Evolutionary conservation across 2,888 invertebrate genomes (phyloP), one percentile per base, ranked within the genome.

Genomic region (Sarcophaga variegata): DNA sequence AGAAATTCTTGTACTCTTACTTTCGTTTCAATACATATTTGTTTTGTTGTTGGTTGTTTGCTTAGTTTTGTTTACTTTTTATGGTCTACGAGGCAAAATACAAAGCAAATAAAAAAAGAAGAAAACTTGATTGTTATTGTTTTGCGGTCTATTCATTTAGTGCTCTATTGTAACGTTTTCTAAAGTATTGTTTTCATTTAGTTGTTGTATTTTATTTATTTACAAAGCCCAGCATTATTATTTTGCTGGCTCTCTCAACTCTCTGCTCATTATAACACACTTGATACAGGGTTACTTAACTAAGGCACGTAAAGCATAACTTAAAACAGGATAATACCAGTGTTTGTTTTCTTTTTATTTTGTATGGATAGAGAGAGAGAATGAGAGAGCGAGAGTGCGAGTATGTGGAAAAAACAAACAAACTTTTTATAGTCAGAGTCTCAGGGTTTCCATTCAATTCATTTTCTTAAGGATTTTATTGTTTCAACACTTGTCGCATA

Each of bases 401-500:
- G 37, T 37, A 8, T 37, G 2, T 0, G 37, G 0, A 0, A 37
- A 37, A 37, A 37, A 10, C 10, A 37, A 37, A 37, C 8, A 54
- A 14, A 54, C 4, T 54, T 54, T 54, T 17, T 54, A 3, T 54
- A 54, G 54, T 17, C 54, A 54, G 54, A 54, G 5, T 14, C 17
- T 17, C 54, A 49, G 49, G 14, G 14, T 14, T 49, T 49, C 49
- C 49, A 49, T 49, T 14, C 11, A 10, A 4, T 37, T 67, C 27
- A 3, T 72, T 72, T 82, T 14, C 14, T 17, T 54, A 14, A 12
- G 17, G 54, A 54, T 54, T 54, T 83, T 71, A 78, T 72, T 83
- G 67, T 62, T 83, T 70, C 76, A 70, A 64, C 81, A 82, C 76
- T 82, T 82, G 81, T 82, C 70, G 69, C 49, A n/a, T 22, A 37